A percentile compares a stretch with the other conserved stretches of the same genome.
phyloP scores from a whole-genome alignment of 2,888 invertebrate species.

The Xanthorhoe spadicearia region DNA sequence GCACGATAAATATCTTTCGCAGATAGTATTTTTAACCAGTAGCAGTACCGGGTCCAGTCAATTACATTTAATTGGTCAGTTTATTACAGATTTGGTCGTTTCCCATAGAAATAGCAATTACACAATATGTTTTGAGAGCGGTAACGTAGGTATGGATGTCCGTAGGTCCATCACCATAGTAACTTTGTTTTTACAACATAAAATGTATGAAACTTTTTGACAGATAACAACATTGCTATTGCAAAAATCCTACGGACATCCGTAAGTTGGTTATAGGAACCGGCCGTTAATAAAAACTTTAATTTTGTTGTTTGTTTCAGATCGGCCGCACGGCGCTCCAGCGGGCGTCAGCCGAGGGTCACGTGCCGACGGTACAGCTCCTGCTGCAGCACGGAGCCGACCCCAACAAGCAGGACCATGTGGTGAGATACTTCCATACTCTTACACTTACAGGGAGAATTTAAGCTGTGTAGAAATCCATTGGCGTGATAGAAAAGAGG shows the following conservation, averaged over 20 bases:
- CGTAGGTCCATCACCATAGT: no score
- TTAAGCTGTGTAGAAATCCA: background rate
- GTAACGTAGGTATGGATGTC: no score
- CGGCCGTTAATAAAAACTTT: no score
- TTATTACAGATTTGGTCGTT: conserved; percentile 13
- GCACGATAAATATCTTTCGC: no score
- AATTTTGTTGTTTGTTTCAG: conserved; percentile 53
- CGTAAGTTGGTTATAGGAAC: no score
- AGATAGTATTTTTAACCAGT: background rate
- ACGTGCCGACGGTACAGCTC: conserved; percentile 92
- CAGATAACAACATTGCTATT: no score
- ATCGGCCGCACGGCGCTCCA: conserved; percentile 96
- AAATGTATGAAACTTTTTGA: no score
- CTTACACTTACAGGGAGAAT: background rate
- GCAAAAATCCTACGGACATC: no score
- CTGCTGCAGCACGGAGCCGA: conserved; percentile 94
- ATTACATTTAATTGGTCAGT: conserved; percentile 25
- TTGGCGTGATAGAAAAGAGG: no score
- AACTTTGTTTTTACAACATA: no score
- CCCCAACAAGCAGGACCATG: conserved; percentile 92
- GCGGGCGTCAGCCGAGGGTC: conserved; percentile 96
- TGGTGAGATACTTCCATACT: conserved; percentile 79
- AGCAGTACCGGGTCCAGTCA: background rate
- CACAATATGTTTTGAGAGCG: background rate
- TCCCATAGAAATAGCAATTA: background rate